A percentile compares a stretch with the other conserved stretches of the same genome.
Conservation (phyloP, 2,113 vertebrate species). For the Suricata suricatta region DNA sequence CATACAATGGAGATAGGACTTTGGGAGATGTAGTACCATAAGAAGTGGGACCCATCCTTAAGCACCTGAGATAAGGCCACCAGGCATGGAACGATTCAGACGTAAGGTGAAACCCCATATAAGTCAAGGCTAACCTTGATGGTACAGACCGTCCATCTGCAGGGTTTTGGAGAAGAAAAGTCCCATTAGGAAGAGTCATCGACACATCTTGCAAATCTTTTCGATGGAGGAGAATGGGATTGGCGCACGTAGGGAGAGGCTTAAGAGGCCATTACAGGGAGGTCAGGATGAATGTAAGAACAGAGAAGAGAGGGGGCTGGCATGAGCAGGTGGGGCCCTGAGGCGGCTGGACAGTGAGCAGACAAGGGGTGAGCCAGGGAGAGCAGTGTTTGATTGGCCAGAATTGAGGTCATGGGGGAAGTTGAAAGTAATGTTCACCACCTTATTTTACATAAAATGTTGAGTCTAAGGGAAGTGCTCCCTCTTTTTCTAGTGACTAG, state of each 20-base stretch:
- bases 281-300: background rate
- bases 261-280: background rate
- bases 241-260: too few species aligned
- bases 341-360: background rate
- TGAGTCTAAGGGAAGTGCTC: background rate
- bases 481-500: background rate
- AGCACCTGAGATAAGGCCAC: background rate
- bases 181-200: background rate
- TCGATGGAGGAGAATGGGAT: background rate
- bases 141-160: background rate
- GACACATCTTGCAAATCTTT: background rate
- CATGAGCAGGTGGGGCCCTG: rapidly evolving
- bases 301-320: background rate
- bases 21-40: background rate
- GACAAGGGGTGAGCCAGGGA: background rate
- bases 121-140: background rate
- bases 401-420: background rate
- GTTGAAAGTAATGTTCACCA: background rate
- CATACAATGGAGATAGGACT: background rate
- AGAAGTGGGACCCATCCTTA: background rate
- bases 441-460: background rate
- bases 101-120: background rate
- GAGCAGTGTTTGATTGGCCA: background rate
- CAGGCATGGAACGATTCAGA: background rate
- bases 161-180: background rate